Conservation (phyloP, 2,888 invertebrate genomes). For the Pollenia angustigena region DNA sequence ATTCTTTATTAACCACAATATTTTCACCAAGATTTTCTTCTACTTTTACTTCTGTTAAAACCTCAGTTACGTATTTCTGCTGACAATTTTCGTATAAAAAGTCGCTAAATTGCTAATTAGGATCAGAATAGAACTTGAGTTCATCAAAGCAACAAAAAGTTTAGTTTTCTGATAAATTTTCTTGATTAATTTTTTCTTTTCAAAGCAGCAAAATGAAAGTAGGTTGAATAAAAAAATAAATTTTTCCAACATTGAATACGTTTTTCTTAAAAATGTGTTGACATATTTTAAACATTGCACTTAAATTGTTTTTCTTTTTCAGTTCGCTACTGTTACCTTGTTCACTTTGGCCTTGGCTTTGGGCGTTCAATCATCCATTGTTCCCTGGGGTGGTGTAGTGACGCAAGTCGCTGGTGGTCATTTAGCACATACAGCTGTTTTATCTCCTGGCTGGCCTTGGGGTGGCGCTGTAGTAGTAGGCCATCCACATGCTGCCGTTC, state of each 20-base stretch:
- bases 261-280: too few relatives aligned
- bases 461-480: conserved; percentile 62
- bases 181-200: not conserved
- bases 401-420: conserved; percentile 75
- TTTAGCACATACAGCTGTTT: conserved; percentile 78
- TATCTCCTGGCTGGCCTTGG: conserved; percentile 67
- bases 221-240: not conserved
- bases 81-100: conserved; percentile 63
- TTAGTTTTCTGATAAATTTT: conserved; percentile 68
- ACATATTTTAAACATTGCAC: not conserved
- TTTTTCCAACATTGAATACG: too few relatives aligned
- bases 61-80: not conserved
- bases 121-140: conserved; percentile 67
- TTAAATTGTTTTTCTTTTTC: not conserved
- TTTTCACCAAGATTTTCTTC: not conserved
- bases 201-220: conserved; percentile 38
- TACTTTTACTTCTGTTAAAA: not conserved
- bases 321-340: conserved; percentile 80
- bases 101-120: conserved; percentile 54
- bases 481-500: conserved; percentile 24
- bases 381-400: conserved; percentile 77
- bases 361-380: conserved; percentile 80
- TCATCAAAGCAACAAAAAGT: conserved; percentile 56
- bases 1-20: not conserved
- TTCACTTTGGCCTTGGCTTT: conserved; percentile 81